These are phyloP conservation scores for Sphaeridia pumilis DNA, from an alignment of 2,888 invertebrate genomes.

Conservation along the genomic window DNA sequence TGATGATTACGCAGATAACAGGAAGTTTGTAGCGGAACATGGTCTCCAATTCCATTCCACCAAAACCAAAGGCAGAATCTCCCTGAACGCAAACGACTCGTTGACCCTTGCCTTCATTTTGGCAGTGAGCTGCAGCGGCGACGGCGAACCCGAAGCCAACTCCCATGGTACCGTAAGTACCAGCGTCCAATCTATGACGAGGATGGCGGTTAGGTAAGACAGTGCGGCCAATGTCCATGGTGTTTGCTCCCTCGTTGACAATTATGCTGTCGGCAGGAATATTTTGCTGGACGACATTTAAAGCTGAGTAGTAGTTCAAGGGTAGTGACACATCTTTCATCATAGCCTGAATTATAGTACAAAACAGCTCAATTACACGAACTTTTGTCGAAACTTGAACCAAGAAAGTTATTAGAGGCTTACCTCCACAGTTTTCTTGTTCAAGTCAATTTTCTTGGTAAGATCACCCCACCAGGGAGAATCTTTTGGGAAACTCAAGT, in stretches of 20 bases:
- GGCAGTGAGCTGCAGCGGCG: constrained; percentile 82
- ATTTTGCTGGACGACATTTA: constrained; percentile 63
- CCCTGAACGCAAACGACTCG: constrained; percentile 88
- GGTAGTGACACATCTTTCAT: constrained; percentile 59
- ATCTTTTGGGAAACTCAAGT: constrained; percentile 48
- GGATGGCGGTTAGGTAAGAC: constrained; percentile 70
- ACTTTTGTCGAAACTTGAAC: background rate
- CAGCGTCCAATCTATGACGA: constrained; percentile 83
- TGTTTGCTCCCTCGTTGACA: constrained; percentile 94
- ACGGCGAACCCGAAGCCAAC: constrained; percentile 85
- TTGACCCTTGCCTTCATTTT: constrained; percentile 65
- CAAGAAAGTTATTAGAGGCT: constrained; percentile 10
- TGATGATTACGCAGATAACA: constrained; percentile 76
- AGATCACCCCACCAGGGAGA: constrained; percentile 68
- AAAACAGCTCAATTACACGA: background rate
- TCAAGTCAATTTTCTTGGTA: constrained; percentile 56
- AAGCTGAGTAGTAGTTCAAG: constrained; percentile 87
- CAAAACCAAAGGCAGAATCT: constrained; percentile 96
- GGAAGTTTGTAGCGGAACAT: constrained; percentile 76
- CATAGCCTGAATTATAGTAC: constrained; percentile 46
- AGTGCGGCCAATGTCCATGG: constrained; percentile 94
- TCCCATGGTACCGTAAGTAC: constrained; percentile 40
- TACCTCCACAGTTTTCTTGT: constrained; percentile 58
- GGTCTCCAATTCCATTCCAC: constrained; percentile 96
- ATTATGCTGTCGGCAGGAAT: constrained; percentile 75